Percentiles rank a stretch among this genome's conserved stretches.
These are phyloP conservation scores for Lycia hirtaria DNA, from an alignment of 2,888 invertebrate genomes.

Conservation along the genomic window DNA sequence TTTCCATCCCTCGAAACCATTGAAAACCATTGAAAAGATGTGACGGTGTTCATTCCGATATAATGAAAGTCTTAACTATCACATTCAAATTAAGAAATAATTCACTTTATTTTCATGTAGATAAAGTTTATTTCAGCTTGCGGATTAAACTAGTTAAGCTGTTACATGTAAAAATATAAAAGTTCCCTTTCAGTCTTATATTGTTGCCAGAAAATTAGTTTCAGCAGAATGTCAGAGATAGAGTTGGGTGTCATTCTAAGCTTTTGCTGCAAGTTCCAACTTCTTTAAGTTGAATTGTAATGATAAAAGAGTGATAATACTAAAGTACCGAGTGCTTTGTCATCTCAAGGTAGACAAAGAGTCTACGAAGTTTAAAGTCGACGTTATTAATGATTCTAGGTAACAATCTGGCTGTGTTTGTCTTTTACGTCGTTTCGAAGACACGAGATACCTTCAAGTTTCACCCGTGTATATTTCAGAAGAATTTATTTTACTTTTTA, in stretches of 20 bases:
- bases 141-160: constrained; percentile 19
- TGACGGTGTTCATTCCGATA: constrained; percentile 53
- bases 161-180: constrained; percentile 24
- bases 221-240: constrained; percentile 64
- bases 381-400: constrained; percentile 22
- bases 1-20: constrained; percentile 55
- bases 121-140: constrained; percentile 46
- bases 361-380: constrained; percentile 26
- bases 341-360: constrained; percentile 29
- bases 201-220: constrained; percentile 72
- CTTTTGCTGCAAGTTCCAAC: constrained; percentile 32
- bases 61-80: constrained; percentile 35
- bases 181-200: constrained; percentile 65
- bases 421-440: not conserved
- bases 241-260: constrained; percentile 52
- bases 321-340: constrained; percentile 17
- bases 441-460: not conserved
- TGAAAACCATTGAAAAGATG: constrained; percentile 57
- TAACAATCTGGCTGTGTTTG: constrained; percentile 3
- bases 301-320: constrained; percentile 34
- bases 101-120: constrained; percentile 34
- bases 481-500: no score
- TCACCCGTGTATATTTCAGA: not conserved
- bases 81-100: constrained; percentile 36
- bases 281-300: constrained; percentile 30